Evolutionary conservation across 2,888 invertebrate genomes (phyloP).

Genomic region (Andrena praecox): DNA sequence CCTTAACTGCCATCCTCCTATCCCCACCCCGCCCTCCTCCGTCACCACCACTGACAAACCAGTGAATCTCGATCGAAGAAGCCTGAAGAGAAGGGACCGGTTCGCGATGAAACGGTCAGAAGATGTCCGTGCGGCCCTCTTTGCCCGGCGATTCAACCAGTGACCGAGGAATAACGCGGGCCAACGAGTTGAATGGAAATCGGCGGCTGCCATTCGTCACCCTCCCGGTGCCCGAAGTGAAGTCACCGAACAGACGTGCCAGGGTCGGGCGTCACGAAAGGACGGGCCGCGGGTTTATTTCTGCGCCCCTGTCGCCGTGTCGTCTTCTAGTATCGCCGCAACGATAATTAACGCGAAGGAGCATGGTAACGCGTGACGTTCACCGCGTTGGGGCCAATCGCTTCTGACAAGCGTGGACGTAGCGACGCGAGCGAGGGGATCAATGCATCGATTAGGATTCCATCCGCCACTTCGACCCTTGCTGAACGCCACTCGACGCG

Average conservation of each 20-base stretch:
- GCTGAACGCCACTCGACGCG: background rate
- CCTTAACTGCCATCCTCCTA: background rate
- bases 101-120: background rate
- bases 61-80: conserved; percentile 1
- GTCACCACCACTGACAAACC: background rate
- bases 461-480: conserved; percentile 50
- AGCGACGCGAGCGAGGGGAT: conserved; percentile 9
- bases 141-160: background rate
- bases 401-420: too few species aligned
- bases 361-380: conserved; percentile 20
- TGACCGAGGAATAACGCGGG: too few species aligned
- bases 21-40: background rate
- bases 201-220: background rate
- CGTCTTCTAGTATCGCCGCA: conserved; percentile 1
- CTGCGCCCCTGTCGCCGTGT: conserved; percentile 35
- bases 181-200: background rate
- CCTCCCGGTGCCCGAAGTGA: conserved; percentile 7
- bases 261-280: conserved; percentile 48
- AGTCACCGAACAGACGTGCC: conserved; percentile 44
- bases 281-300: conserved; percentile 56
- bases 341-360: conserved; percentile 14
- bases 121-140: background rate
- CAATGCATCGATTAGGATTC: conserved; percentile 53
- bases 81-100: background rate
- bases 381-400: too few species aligned